A percentile compares a stretch with the other conserved stretches of the same genome.
Evolutionary conservation across 2,888 invertebrate species (phyloP).

Genomic region (Polydrusus cervinus): DNA sequence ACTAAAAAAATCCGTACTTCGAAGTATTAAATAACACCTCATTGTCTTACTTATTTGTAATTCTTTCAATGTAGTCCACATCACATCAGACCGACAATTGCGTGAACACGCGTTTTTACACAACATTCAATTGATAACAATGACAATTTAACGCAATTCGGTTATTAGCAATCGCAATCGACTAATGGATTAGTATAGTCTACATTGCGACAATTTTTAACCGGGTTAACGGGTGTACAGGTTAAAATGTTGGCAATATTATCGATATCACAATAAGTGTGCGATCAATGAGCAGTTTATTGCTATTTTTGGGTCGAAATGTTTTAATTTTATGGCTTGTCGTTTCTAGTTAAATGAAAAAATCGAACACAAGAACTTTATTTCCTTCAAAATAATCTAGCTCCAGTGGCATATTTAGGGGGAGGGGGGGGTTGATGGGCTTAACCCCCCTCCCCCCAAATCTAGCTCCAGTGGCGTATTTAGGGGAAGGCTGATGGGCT

Average conservation of each 20-base stretch:
- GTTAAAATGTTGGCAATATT: conserved; percentile 39
- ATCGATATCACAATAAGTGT: conserved; percentile 41
- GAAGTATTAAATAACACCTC: conserved; percentile 13
- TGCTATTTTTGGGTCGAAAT: conserved; percentile 29
- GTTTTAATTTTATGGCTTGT: too few species aligned
- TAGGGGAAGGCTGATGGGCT: too few species aligned
- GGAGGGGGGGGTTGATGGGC: too few species aligned
- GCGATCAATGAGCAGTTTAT: conserved; percentile 34
- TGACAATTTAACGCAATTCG: conserved; percentile 41
- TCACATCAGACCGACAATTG: conserved; percentile 26
- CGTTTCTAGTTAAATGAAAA: too few species aligned
- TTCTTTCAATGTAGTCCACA: conserved; percentile 24
- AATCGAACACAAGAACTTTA: too few species aligned
- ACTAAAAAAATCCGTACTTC: background rate
- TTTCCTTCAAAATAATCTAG: too few species aligned
- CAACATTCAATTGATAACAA: conserved; percentile 40
- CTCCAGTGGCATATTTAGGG: too few species aligned
- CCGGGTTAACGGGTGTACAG: conserved; percentile 45
- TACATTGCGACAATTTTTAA: conserved; percentile 45
- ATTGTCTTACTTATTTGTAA: conserved; percentile 24
- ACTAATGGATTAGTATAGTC: conserved; percentile 43
- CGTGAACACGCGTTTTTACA: conserved; percentile 35
- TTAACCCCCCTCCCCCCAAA: too few species aligned
- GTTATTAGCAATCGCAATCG: conserved; percentile 41
- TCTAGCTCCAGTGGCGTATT: too few species aligned